Conservation (phyloP, 2,797 vertebrate genomes). For the Delichon dasypus region DNA sequence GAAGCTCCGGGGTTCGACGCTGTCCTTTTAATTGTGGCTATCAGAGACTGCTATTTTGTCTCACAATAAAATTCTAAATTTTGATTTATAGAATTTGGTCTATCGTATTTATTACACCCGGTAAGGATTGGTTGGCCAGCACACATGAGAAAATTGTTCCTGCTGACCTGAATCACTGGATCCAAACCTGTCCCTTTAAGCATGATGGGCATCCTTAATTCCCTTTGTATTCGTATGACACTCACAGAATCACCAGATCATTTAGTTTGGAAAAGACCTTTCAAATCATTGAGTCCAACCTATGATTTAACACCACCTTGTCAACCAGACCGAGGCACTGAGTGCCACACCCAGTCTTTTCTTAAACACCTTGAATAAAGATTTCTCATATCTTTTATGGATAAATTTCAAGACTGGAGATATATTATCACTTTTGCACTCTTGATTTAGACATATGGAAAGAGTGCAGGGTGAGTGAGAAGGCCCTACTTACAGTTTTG, state of each 20-base stretch:
- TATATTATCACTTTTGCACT: neutral
- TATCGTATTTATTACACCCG: no score
- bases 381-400: neutral
- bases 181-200: neutral
- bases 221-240: neutral
- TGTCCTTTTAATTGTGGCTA: no score
- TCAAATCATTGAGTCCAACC: rapidly evolving
- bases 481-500: neutral
- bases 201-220: neutral
- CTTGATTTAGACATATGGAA: neutral
- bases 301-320: neutral
- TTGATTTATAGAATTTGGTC: no score
- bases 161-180: neutral
- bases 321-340: neutral
- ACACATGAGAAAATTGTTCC: neutral
- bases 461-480: neutral
- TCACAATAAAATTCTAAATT: no score
- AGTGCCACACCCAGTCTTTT: neutral
- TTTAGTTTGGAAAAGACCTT: neutral
- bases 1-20: no score
- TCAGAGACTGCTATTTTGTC: no score
- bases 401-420: neutral
- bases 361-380: neutral
- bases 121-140: neutral
- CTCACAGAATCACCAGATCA: neutral